A percentile compares a stretch with the other conserved stretches of the same genome.
These are phyloP conservation scores for Strix aluco DNA, from an alignment of 2,113 vertebrate species.

Conservation along the genomic window DNA sequence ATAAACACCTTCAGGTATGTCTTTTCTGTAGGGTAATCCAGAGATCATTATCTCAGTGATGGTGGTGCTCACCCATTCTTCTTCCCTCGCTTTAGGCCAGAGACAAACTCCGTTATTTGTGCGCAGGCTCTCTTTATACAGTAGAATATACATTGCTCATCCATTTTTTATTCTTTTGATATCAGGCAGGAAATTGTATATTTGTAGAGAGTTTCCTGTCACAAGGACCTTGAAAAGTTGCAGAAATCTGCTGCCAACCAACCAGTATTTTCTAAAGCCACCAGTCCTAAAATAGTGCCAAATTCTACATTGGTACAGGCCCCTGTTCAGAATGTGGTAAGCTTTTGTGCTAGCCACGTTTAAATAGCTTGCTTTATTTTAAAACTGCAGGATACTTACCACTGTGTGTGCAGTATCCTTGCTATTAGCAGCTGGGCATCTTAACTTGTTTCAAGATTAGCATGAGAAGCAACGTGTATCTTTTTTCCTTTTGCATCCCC, in stretches of 20 bases:
- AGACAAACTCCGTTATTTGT: background rate
- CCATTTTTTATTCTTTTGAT: background rate
- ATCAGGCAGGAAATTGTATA: background rate
- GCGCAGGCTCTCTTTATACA: background rate
- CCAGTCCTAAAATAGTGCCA: background rate
- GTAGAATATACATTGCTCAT: background rate
- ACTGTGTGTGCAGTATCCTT: background rate
- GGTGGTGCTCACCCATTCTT: background rate
- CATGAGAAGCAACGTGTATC: fast-evolving
- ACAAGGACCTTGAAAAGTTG: background rate
- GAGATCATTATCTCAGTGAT: background rate
- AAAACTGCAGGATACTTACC: background rate
- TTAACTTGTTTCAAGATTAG: background rate
- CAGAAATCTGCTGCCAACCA: background rate
- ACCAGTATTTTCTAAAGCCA: background rate
- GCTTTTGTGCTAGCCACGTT: background rate
- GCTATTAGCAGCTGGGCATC: background rate
- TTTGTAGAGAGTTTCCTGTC: background rate
- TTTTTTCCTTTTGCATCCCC: background rate
- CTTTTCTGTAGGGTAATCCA: background rate
- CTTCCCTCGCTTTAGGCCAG: background rate
- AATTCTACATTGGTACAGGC: background rate
- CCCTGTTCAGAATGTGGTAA: background rate
- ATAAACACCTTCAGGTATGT: background rate
- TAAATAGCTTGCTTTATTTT: background rate